Evolutionary conservation across 2,888 invertebrate genomes (phyloP).

Genomic region (Heliconius hortense): DNA sequence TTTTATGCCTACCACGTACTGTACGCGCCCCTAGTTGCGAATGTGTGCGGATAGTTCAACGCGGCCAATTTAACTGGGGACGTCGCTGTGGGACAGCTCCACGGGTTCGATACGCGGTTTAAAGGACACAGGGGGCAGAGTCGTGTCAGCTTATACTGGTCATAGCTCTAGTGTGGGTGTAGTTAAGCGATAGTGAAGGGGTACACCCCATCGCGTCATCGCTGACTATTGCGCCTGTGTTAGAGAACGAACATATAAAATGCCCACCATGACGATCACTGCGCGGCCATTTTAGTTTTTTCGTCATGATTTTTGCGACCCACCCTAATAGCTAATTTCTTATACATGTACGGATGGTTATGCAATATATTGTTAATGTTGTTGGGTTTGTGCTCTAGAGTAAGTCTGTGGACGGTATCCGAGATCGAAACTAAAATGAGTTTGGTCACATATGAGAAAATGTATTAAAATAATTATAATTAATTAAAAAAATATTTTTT

Average conservation of each 20-base stretch:
- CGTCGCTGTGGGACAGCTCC: conserved; percentile 49
- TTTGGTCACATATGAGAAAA: no score
- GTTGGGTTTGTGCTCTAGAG: not conserved
- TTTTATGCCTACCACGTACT: conserved; percentile 74
- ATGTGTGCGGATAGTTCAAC: conserved; percentile 63
- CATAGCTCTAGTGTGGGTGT: conserved; percentile 59
- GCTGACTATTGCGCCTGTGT: conserved; percentile 78
- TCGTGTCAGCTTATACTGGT: conserved; percentile 52
- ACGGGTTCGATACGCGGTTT: conserved; percentile 42
- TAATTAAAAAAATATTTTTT: no score
- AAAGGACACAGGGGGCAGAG: conserved; percentile 44
- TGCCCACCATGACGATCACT: conserved; percentile 76
- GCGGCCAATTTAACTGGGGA: conserved; percentile 54
- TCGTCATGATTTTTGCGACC: conserved; percentile 50
- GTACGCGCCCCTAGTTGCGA: conserved; percentile 46
- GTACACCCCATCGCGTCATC: conserved; percentile 74
- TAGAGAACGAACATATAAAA: conserved; percentile 79
- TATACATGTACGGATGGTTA: not conserved
- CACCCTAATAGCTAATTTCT: conserved; percentile 43
- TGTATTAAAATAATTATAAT: no score
- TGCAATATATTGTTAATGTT: conserved; percentile 22
- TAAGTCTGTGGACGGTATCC: not conserved
- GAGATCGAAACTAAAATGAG: not conserved
- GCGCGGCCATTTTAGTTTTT: conserved; percentile 71
- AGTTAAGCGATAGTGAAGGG: conserved; percentile 72